Evolutionary conservation across 2,113 vertebrate genomes (phyloP).

Genomic region (Neomonachus schauinslandi): DNA sequence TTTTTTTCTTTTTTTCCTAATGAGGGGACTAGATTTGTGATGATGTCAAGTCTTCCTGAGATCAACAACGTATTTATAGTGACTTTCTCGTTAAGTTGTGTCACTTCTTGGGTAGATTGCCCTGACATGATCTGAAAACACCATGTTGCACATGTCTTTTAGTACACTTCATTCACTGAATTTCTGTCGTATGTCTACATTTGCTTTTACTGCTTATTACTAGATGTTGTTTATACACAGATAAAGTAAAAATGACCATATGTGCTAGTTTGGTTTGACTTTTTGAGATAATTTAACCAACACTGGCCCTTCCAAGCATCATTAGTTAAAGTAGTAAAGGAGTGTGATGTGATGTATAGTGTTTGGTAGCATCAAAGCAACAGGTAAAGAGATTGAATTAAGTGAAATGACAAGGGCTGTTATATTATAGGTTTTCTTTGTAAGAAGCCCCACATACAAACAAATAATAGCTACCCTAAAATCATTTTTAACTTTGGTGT

Average conservation of each 20-base stretch:
- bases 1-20: background rate
- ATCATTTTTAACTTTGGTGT: background rate
- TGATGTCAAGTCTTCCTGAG: background rate
- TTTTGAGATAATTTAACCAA: background rate
- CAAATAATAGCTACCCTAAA: background rate
- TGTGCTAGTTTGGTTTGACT: background rate
- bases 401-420: background rate
- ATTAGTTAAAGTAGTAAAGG: background rate
- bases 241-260: background rate
- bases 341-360: fast-evolving
- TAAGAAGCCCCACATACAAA: background rate
- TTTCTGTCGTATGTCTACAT: background rate
- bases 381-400: background rate
- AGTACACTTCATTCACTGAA: background rate
- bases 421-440: background rate
- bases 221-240: background rate
- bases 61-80: background rate
- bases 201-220: background rate
- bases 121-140: background rate
- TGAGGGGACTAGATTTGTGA: background rate
- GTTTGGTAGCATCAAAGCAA: background rate
- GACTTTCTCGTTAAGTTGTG: background rate
- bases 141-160: background rate
- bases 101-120: background rate
- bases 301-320: background rate